Evolutionary conservation across 2,113 vertebrate genomes (phyloP).

Genomic region (Microtus ochrogaster): DNA sequence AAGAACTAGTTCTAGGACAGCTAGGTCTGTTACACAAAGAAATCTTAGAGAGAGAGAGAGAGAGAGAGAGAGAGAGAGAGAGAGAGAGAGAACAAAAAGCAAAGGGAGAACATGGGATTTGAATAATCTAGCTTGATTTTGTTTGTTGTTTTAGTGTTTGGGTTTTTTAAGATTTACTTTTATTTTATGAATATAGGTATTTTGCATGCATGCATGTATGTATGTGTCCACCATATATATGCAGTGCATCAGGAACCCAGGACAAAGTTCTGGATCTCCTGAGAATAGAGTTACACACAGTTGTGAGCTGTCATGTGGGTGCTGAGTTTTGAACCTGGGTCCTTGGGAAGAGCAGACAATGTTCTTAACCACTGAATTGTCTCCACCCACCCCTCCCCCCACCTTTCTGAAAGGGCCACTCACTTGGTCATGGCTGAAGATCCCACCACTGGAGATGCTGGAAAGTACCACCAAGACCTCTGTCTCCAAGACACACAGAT

Average conservation of each 20-base stretch:
- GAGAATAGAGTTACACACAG: neutral
- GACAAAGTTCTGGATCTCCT: neutral
- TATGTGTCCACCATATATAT: neutral
- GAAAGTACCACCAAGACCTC: neutral
- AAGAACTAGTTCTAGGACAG: no score
- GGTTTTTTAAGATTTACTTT: neutral
- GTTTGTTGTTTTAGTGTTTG: neutral
- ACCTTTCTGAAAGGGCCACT: neutral
- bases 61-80: neutral
- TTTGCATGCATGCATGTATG: neutral
- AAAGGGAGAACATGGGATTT: neutral
- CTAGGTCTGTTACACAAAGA: no score
- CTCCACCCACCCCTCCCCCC: neutral
- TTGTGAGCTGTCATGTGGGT: neutral
- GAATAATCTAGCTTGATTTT: neutral
- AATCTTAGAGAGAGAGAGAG: no score
- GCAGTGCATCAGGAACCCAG: neutral
- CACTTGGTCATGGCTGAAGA: neutral
- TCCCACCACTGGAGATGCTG: no score
- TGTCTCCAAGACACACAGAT: neutral
- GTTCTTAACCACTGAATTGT: neutral
- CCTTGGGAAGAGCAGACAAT: neutral
- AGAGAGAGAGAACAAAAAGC: no score
- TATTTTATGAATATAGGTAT: neutral
- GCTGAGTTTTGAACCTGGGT: neutral